Conservation (phyloP, 2,113 vertebrate species). For the Tyto alba region DNA sequence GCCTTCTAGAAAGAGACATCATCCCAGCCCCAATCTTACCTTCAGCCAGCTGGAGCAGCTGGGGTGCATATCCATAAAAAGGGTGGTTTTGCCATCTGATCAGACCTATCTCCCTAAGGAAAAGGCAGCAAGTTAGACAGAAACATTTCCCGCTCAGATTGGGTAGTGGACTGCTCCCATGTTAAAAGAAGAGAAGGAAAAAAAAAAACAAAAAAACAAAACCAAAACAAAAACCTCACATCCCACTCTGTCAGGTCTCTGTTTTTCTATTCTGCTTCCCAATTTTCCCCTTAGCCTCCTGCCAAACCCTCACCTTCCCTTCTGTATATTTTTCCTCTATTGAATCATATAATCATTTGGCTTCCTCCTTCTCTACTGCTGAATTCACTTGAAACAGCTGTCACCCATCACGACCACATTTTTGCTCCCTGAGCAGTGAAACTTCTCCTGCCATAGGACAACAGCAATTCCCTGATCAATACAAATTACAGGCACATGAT, state of each 20-base stretch:
- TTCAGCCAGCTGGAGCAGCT: neutral
- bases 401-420: neutral
- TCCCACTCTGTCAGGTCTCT: neutral
- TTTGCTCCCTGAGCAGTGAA: neutral
- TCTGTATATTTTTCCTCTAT: neutral
- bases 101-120: neutral
- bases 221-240: neutral
- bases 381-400: neutral
- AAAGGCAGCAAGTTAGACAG: neutral
- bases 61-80: neutral
- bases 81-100: neutral
- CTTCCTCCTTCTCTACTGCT: neutral
- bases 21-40: neutral
- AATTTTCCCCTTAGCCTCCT: neutral
- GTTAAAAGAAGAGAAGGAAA: neutral
- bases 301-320: neutral
- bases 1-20: neutral
- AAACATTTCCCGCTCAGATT: neutral
- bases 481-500: neutral
- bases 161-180: neutral
- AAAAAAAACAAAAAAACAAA: neutral
- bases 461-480: neutral
- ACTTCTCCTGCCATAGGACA: neutral
- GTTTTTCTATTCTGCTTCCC: neutral
- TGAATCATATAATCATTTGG: neutral